Percentiles rank a stretch among this genome's conserved stretches.
Evolutionary conservation across 1,140 invertebrate species (phyloP).

Genomic region (Nautilus pompilius): DNA sequence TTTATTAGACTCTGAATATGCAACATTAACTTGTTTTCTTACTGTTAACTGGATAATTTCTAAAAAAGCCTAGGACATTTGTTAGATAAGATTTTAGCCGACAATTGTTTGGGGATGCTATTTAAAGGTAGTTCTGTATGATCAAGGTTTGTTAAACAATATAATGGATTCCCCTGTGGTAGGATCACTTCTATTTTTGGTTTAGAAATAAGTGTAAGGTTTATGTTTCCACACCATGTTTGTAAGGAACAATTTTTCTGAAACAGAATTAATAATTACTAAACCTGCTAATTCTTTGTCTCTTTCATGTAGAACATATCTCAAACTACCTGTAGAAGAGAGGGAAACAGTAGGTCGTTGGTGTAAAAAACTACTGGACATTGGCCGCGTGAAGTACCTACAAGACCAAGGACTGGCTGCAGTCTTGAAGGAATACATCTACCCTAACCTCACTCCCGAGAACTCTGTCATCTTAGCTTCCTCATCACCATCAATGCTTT

Average conservation of each 20-base stretch:
- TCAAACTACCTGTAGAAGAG: conserved; percentile 54
- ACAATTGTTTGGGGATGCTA: too few species aligned
- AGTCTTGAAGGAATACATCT: conserved; percentile 66
- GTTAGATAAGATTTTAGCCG: too few species aligned
- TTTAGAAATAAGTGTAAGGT: not conserved
- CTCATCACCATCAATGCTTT: not conserved
- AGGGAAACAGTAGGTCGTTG: conserved; percentile 67
- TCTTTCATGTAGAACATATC: conserved; percentile 1
- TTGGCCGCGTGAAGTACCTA: conserved; percentile 69
- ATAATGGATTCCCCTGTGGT: not conserved
- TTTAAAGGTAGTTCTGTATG: too few species aligned
- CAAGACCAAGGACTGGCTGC: conserved; percentile 61
- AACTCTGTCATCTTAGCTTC: conserved; percentile 73
- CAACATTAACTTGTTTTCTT: too few species aligned
- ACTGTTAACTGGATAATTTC: too few species aligned
- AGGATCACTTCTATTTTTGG: not conserved
- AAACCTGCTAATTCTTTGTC: not conserved
- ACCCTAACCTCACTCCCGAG: conserved; percentile 67
- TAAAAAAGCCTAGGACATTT: too few species aligned
- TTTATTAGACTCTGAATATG: too few species aligned
- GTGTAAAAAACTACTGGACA: conserved; percentile 74
- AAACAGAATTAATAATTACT: not conserved
- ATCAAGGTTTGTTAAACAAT: not conserved
- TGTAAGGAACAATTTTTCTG: not conserved
- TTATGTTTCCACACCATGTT: not conserved